A percentile compares a stretch with the other conserved stretches of the same genome.
These are phyloP conservation scores for Ectropis grisescens DNA, from an alignment of 1,140 invertebrate genomes.

Conservation along the genomic window DNA sequence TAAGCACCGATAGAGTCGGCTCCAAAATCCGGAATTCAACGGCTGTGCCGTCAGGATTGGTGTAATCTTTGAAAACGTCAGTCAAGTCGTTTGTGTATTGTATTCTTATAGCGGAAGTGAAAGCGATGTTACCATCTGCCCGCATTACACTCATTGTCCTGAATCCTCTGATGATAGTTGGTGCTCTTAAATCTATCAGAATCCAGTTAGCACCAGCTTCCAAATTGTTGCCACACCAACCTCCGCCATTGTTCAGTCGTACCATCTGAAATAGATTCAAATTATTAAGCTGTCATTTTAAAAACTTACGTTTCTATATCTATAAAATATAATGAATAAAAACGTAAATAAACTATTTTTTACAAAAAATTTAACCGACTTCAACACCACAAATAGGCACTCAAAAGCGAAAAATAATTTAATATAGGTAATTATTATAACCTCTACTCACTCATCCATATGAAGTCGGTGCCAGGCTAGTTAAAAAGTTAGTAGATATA, in stretches of 20 bases:
- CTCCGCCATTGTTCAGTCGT: slow-evolving; percentile 83
- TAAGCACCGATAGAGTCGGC: slow-evolving; percentile 89
- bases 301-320: too few relatives aligned
- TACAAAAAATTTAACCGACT: too few relatives aligned
- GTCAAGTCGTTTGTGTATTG: slow-evolving; percentile 91
- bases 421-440: too few relatives aligned
- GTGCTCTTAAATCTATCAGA: slow-evolving; percentile 88
- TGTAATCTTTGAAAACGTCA: slow-evolving; percentile 91
- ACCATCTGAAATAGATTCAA: slow-evolving; percentile 72
- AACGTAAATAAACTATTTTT: too few relatives aligned
- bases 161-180: slow-evolving; percentile 91
- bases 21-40: slow-evolving; percentile 92
- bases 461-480: too few relatives aligned
- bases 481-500: too few relatives aligned
- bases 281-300: too few relatives aligned
- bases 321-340: too few relatives aligned
- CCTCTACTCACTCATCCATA: too few relatives aligned
- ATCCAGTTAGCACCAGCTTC: slow-evolving; percentile 92
- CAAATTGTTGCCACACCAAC: slow-evolving; percentile 90
- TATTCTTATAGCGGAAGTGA: slow-evolving; percentile 89
- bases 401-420: too few relatives aligned
- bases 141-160: slow-evolving; percentile 88
- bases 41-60: slow-evolving; percentile 91
- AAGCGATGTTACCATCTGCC: slow-evolving; percentile 84
- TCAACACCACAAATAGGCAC: too few relatives aligned